phyloP scores from a whole-genome alignment of 2,113 vertebrate genomes.

The Sardina pilchardus region DNA sequence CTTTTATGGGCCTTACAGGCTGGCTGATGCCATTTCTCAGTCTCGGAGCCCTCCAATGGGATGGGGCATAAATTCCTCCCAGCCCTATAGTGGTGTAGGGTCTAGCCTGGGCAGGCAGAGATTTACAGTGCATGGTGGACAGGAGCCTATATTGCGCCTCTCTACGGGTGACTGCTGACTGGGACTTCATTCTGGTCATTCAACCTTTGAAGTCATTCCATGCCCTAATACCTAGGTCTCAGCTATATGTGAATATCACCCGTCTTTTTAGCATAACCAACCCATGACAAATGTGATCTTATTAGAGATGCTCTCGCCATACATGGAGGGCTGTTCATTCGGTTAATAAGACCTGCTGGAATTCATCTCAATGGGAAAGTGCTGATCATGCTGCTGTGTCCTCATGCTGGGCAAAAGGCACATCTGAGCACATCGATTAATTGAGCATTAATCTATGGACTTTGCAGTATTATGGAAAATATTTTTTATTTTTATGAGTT shows the following conservation, averaged over 20 bases:
- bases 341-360: not conserved
- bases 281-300: not conserved
- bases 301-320: not conserved
- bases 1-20: constrained; percentile 78
- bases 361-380: not conserved
- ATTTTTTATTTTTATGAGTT: constrained; percentile 75
- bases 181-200: constrained; percentile 9
- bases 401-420: not conserved
- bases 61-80: constrained; percentile 71
- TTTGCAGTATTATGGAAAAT: constrained; percentile 69
- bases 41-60: constrained; percentile 60
- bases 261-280: not conserved
- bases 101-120: constrained; percentile 54
- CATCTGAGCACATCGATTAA: constrained; percentile 74
- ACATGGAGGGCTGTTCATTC: not conserved
- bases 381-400: not conserved
- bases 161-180: constrained; percentile 4
- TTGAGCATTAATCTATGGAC: constrained; percentile 84
- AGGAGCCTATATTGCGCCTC: constrained; percentile 46
- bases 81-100: constrained; percentile 56
- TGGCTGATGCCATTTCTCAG: constrained; percentile 71
- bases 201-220: constrained; percentile 9
- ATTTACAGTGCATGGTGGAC: constrained; percentile 62
- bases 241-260: not conserved
- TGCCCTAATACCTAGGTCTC: not conserved